These are phyloP conservation scores for Melipona quadrifasciata DNA, from an alignment of 1,140 invertebrate genomes.

Conservation along the genomic window DNA sequence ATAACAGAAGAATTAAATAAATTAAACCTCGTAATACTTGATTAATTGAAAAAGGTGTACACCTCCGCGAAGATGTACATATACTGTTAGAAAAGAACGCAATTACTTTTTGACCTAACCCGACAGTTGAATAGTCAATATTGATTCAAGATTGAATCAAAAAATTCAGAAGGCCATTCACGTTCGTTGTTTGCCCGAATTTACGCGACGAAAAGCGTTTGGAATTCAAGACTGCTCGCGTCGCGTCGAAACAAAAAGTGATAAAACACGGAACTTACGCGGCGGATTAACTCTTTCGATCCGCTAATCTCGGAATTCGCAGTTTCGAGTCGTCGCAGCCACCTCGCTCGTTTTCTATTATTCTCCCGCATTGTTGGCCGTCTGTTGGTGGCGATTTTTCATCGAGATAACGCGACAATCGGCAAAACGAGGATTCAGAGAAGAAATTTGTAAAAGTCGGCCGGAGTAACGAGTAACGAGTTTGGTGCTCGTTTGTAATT, in stretches of 20 bases:
- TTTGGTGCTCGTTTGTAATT: background rate
- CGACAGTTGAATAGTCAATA: background rate
- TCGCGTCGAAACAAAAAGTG: background rate
- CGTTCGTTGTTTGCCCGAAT: background rate
- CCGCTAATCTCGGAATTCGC: background rate
- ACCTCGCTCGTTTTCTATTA: constrained; percentile 1
- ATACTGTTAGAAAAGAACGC: too few relatives aligned
- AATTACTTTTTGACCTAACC: background rate
- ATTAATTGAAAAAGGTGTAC: too few relatives aligned
- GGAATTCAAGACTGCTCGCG: background rate
- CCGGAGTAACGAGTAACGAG: background rate
- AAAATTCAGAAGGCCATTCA: background rate
- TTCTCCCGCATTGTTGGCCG: background rate
- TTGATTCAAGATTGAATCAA: background rate
- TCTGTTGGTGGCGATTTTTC: background rate
- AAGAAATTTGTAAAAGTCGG: background rate
- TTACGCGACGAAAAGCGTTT: background rate
- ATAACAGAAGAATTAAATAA: too few relatives aligned
- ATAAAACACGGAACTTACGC: constrained; percentile 4
- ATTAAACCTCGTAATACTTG: too few relatives aligned
- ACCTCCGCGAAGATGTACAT: too few relatives aligned
- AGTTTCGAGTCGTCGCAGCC: background rate
- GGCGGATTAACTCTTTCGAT: background rate
- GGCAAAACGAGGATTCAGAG: background rate
- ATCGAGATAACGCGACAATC: background rate